Base-by-base conservation (phyloP, 2,797 vertebrate genomes). In the Molossus alvarezi region DNA sequence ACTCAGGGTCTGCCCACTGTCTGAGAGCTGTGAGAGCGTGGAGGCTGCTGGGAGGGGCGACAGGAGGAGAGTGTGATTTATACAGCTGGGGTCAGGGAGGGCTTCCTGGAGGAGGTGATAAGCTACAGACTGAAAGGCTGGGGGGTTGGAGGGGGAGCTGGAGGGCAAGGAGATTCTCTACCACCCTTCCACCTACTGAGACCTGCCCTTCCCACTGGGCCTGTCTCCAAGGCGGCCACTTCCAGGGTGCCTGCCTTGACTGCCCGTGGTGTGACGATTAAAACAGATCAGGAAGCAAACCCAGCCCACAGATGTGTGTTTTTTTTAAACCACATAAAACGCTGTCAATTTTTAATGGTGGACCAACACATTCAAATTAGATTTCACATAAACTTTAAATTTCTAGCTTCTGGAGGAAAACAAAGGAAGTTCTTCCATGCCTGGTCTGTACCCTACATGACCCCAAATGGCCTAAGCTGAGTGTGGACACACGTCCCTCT, bases 1-100 rank as follows among this genome's bases (percentile, higher is more conserved):
- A 2, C 99, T 99, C 94, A 99, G 99, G 18, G 99, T 99, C 98
- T 99, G 99, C 80, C 99, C 99, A 0, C 99, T 99, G 98, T 99
- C 99, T 0, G 99, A 99, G 96, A 99, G 99, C 98, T 99, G 99
- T 90, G 99, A 99, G 90, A 99, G 98, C 0, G 99, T 99, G 95
- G 99, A 99, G 65, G 99, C 99, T 99, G 99, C 99, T 99, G 98
- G 41, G 83, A 97, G 93, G 0, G 96, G 95, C 76, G 1, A 96
- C 4, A 95, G 85, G 14, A 88, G 75, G 72, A 98, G 0, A 90
- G 62, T 51, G 69, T 87, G 67, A 94, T 97, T 88, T 97, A 95
- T 14, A 73, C 45, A 60, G 45, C 45, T 29, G 71, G 45, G 25
- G 64, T 64, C 80, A 62, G 1, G 0, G 15, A 12, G 0, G 10